These are phyloP conservation scores for Riparia riparia DNA, from an alignment of 2,113 vertebrate species.

Conservation along the genomic window DNA sequence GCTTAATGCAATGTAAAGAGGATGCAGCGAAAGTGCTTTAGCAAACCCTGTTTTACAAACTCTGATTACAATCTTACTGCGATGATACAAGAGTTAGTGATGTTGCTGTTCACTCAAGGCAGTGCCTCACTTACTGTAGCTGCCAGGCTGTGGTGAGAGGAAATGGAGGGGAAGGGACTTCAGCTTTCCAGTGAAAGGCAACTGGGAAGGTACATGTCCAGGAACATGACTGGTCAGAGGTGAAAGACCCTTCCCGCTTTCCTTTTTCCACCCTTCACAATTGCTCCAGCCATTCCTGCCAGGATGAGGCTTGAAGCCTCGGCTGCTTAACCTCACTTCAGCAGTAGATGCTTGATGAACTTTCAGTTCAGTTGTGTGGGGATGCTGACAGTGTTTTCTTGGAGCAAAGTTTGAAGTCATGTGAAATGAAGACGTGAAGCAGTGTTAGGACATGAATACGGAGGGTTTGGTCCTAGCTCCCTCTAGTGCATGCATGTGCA, in stretches of 20 bases:
- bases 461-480: constrained; percentile 41
- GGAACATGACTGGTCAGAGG: background rate
- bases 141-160: background rate
- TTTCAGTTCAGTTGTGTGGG: background rate
- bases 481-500: constrained; percentile 32
- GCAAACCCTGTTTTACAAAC: background rate
- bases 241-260: background rate
- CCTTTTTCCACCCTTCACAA: background rate
- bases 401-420: background rate
- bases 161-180: background rate
- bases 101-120: background rate
- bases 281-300: background rate
- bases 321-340: background rate
- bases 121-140: background rate
- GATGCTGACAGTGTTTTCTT: background rate
- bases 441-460: fast-evolving
- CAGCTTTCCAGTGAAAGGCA: background rate
- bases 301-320: background rate
- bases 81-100: background rate
- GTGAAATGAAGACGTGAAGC: background rate
- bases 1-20: background rate
- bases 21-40: background rate
- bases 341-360: background rate
- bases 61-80: background rate
- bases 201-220: background rate